A percentile compares a stretch with the other conserved stretches of the same genome.
Evolutionary conservation across 2,113 vertebrate species (phyloP).

Genomic region (Lagopus leucura): DNA sequence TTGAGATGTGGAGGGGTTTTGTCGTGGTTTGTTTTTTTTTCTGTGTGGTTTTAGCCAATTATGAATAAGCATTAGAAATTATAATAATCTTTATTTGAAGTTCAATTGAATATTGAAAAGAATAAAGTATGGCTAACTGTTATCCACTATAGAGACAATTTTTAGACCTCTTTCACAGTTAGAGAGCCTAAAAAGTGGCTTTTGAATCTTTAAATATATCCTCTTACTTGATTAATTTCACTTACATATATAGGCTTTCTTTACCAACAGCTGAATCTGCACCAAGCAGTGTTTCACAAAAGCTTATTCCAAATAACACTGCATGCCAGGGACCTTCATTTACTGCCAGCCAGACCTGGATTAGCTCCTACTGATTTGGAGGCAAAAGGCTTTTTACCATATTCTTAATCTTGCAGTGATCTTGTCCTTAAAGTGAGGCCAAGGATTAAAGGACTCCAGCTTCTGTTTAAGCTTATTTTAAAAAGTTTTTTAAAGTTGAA

Average conservation of each 20-base stretch:
- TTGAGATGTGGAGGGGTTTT: background rate
- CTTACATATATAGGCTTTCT: background rate
- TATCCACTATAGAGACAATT: background rate
- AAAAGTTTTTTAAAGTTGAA: background rate
- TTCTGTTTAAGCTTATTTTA: background rate
- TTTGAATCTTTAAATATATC: background rate
- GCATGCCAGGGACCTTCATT: background rate
- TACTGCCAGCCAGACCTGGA: background rate
- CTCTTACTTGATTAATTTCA: background rate
- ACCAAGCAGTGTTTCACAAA: background rate
- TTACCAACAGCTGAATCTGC: background rate
- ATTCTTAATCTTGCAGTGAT: background rate
- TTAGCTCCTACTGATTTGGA: constrained; percentile 2
- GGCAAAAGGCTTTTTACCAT: background rate
- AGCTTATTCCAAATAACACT: background rate
- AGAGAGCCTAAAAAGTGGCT: background rate
- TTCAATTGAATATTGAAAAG: background rate
- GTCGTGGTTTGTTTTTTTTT: background rate
- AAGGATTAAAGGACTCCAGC: background rate
- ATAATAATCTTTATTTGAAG: background rate
- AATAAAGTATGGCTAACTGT: background rate
- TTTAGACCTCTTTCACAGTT: background rate
- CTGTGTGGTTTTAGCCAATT: background rate
- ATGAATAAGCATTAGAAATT: background rate
- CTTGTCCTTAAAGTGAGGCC: background rate